These are phyloP conservation scores for Apaloderma vittatum DNA, from an alignment of 2,113 vertebrate species.

Conservation along the genomic window DNA sequence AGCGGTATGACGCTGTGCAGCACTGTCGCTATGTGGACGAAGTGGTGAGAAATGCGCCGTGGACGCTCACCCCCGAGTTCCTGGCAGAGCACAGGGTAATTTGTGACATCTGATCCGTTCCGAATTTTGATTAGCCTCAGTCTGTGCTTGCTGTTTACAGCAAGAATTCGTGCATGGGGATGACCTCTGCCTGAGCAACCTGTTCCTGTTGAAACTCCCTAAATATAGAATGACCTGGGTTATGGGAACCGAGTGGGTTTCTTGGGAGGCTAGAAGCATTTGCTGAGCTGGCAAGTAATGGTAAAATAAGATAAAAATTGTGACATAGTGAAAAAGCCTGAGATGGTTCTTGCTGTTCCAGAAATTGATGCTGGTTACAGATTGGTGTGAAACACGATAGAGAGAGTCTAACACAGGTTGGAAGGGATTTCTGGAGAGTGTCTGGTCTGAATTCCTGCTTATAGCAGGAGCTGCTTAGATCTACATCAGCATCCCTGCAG, in stretches of 20 bases:
- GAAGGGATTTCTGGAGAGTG: not conserved
- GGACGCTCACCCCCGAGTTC: slow-evolving; percentile 94
- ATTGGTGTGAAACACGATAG: not conserved
- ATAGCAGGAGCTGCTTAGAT: not conserved
- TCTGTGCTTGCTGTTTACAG: not conserved
- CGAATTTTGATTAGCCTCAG: not conserved
- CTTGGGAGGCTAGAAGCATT: not conserved
- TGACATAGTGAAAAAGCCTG: not conserved
- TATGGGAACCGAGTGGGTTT: not conserved
- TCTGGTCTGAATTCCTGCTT: not conserved
- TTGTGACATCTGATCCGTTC: not conserved
- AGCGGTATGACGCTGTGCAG: slow-evolving; percentile 93
- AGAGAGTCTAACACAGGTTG: not conserved
- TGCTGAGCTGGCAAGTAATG: not conserved
- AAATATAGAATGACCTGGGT: not conserved
- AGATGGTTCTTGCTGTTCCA: not conserved
- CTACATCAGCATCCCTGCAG: not conserved
- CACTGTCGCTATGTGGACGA: slow-evolving; percentile 98
- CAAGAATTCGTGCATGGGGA: not conserved
- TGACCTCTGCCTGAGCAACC: not conserved
- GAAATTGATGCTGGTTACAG: not conserved
- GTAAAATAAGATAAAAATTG: not conserved
- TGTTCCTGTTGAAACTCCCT: not conserved
- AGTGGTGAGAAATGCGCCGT: slow-evolving; percentile 94
- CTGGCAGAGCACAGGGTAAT: slow-evolving; percentile 90